phyloP scores from a whole-genome alignment of 2,888 invertebrate species.

The Mechanitis messenoides region DNA sequence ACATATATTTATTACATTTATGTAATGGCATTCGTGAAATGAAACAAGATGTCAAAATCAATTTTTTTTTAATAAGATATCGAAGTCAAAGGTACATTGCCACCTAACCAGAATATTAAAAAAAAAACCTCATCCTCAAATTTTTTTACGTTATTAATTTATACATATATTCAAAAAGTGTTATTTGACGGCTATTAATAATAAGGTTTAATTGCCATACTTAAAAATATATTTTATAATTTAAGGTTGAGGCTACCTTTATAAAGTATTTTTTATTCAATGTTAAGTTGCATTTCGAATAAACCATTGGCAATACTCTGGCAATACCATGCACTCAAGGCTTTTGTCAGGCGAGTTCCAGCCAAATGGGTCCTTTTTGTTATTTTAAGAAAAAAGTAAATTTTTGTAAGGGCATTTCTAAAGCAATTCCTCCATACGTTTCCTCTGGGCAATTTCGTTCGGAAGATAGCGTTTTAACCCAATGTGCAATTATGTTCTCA shows the following conservation, averaged over 20 bases:
- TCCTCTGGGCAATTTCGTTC: conserved; percentile 32
- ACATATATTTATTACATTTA: conserved; percentile 1
- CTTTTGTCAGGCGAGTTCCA: conserved; percentile 35
- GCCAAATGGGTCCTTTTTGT: conserved; percentile 29
- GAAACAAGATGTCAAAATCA: background rate
- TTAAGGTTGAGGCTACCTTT: too few relatives aligned
- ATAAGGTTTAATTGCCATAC: too few relatives aligned
- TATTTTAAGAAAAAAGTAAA: conserved; percentile 26
- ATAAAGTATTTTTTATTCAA: background rate
- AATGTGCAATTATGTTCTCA: conserved; percentile 48
- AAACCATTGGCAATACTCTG: conserved; percentile 41
- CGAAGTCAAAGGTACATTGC: background rate
- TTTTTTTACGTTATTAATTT: too few relatives aligned
- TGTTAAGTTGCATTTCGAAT: conserved; percentile 16
- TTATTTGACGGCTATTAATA: too few relatives aligned
- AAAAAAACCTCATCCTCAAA: too few relatives aligned
- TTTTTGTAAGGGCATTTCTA: conserved; percentile 38
- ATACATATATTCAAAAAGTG: too few relatives aligned
- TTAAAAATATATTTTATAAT: too few relatives aligned
- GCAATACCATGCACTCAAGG: conserved; percentile 29
- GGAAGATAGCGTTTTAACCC: conserved; percentile 39
- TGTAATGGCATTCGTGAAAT: background rate
- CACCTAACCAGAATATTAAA: too few relatives aligned
- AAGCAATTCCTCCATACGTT: conserved; percentile 45
- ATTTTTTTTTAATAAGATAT: background rate